phyloP scores from a whole-genome alignment of 37 sponge, comb jelly and placozoan genomes.

The Aplysina aerophoba region DNA sequence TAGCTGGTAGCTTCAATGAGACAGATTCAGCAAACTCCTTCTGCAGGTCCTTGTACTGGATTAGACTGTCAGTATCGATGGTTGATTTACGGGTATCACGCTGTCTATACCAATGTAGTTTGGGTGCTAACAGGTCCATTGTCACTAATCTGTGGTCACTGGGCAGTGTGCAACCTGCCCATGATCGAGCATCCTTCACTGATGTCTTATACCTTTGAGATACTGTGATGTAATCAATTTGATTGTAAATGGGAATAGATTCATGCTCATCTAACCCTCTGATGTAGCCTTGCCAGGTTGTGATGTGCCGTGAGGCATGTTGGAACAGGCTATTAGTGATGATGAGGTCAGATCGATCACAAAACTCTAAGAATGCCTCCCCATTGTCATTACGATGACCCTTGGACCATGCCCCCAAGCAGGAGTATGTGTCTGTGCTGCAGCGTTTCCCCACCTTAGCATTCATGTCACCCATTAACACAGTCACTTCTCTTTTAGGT shows the following conservation, averaged over 20 bases:
- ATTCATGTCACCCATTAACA: too few relatives aligned
- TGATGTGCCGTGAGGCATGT: slow-evolving; percentile 19
- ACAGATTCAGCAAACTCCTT: neutral
- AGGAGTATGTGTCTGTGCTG: slow-evolving; percentile 2
- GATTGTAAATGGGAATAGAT: slow-evolving; percentile 22
- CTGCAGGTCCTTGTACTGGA: neutral
- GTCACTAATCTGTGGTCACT: slow-evolving; percentile 9
- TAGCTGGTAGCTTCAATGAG: neutral
- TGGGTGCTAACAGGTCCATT: neutral
- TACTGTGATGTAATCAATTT: slow-evolving; percentile 21
- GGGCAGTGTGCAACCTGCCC: slow-evolving; percentile 15
- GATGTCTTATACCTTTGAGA: neutral
- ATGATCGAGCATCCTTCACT: slow-evolving; percentile 17
- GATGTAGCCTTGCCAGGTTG: slow-evolving; percentile 14
- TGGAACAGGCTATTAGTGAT: slow-evolving; percentile 10
- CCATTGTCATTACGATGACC: slow-evolving; percentile 18
- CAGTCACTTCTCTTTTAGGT: too few relatives aligned
- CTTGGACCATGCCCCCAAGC: slow-evolving; percentile 15
- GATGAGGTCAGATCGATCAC: slow-evolving; percentile 9
- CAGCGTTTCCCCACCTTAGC: too few relatives aligned
- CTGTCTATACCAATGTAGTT: neutral
- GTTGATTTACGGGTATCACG: neutral
- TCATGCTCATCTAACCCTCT: neutral
- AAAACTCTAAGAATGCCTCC: slow-evolving; percentile 10
- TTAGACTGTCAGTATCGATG: slow-evolving; percentile 4